Percentiles rank a stretch among this genome's conserved stretches.
Evolutionary conservation across 2,888 invertebrate species (phyloP).

Genomic region (Iphiclides podalirius): DNA sequence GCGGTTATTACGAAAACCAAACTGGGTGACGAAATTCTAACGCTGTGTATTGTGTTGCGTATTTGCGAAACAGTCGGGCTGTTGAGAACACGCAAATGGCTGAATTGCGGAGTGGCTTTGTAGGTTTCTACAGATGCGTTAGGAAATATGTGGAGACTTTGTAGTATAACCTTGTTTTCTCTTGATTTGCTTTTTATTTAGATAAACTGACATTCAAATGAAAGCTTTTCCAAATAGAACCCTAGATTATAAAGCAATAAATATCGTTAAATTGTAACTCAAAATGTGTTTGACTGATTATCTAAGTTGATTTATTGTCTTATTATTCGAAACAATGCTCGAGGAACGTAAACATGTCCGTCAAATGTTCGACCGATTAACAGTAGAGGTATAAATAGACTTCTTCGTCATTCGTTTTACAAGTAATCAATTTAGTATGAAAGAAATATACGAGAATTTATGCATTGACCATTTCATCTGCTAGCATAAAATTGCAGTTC

Average conservation of each 20-base stretch:
- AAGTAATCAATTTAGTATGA: too few relatives aligned
- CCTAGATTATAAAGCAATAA: too few relatives aligned
- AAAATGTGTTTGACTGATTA: too few relatives aligned
- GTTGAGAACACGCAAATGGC: conserved; percentile 28
- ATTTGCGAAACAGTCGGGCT: conserved; percentile 32
- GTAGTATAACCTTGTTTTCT: not conserved
- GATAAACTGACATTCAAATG: too few relatives aligned
- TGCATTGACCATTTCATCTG: too few relatives aligned
- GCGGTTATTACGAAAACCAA: conserved; percentile 31
- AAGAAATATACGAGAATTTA: too few relatives aligned
- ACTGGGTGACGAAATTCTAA: conserved; percentile 31
- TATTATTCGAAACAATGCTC: not conserved
- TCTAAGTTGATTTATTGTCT: too few relatives aligned
- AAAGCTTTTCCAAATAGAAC: too few relatives aligned
- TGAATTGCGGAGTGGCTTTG: conserved; percentile 22
- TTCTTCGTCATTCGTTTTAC: too few relatives aligned
- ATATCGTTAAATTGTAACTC: too few relatives aligned
- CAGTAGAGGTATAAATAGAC: not conserved
- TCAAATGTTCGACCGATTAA: not conserved
- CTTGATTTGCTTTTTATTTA: too few relatives aligned
- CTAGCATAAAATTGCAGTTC: too few relatives aligned
- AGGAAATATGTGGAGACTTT: not conserved
- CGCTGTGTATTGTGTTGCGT: conserved; percentile 33
- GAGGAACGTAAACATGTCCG: not conserved
- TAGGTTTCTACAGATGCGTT: conserved; percentile 2